Evolutionary conservation across 1,140 invertebrate genomes (phyloP), one percentile per base, ranked within the genome.

Genomic region (Eumaeus atala): DNA sequence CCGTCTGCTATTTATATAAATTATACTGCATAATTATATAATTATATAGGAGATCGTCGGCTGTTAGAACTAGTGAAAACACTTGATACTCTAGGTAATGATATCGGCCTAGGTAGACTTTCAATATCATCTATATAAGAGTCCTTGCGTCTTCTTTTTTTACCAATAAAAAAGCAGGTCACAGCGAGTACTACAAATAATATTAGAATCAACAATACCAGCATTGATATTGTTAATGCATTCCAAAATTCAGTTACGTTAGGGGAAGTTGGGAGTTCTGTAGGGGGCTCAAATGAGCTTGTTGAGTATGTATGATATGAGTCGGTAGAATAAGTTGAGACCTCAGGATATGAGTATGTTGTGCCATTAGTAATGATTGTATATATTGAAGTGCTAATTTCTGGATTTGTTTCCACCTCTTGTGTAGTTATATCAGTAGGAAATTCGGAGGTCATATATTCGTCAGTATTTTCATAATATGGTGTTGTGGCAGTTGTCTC

Each of bases 51-150:
- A n/a, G n/a, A n/a, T n/a, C n/a, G n/a, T n/a, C n/a, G n/a, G n/a
- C n/a, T n/a, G 21, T 6, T 28, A 14, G 40, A 42, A 6, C 6
- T 44, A 16, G 9, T 44, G 8, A 54, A 63, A 16, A 67, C 34
- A 44, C 58, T 65, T 14, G 48, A 62, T n/a, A 68, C 60, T 47
- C 67, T 68, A 5, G 71, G 74, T 52, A 76, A 59, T 16, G 18
- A 64, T 3, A 69, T 35, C 40, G 64, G 44, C 16, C 52, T 58
- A 10, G 64, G 61, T n/a, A 64, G 47, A 18, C 63, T 54, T 56
- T 68, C 67, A 11, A 48, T 36, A 38, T 59, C 34, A 51, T 51
- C 47, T 9, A 61, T 16, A 49, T 53, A 38, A 3, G 67, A 58
- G 12, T 70, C 51, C 33, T 51, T 51, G 44, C 50, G 51, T 3